phyloP scores from a whole-genome alignment of 2,113 vertebrate genomes.

The Vulpes ferrilata region DNA sequence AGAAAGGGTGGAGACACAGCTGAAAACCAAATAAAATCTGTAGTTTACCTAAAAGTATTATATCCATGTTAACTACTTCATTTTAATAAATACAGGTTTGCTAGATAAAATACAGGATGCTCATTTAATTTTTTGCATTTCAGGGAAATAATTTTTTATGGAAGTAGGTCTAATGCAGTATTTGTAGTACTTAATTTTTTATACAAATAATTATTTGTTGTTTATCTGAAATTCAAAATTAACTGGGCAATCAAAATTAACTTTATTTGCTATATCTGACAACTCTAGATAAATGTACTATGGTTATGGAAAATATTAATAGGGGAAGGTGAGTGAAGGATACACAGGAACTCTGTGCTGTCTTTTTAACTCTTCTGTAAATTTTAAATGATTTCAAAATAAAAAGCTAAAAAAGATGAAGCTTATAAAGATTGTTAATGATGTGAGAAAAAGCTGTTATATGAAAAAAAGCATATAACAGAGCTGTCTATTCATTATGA shows the following conservation, averaged over 20 bases:
- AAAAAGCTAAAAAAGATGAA: constrained; percentile 38
- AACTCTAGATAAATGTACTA: constrained; percentile 9
- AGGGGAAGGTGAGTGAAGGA: not conserved
- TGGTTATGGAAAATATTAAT: not conserved
- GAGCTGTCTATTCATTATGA: not conserved
- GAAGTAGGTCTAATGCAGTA: not conserved
- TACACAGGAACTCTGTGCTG: not conserved
- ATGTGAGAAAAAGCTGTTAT: not conserved
- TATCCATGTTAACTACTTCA: not conserved
- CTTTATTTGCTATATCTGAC: not conserved
- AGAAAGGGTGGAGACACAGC: not conserved
- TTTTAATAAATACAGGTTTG: not conserved
- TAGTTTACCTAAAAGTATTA: not conserved
- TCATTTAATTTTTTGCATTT: not conserved
- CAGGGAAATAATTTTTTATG: not conserved
- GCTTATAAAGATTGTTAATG: constrained; percentile 30
- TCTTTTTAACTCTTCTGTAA: not conserved
- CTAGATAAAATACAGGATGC: not conserved
- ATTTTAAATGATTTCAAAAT: constrained; percentile 6
- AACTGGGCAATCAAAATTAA: not conserved
- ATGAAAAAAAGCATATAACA: not conserved
- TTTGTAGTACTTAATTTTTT: not conserved
- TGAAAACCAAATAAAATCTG: not conserved
- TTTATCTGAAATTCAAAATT: constrained; percentile 3
- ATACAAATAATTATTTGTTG: not conserved